Evolutionary conservation across 1,140 invertebrate species (phyloP), one percentile per base, ranked within the genome.

Genomic region (Tribolium castaneum): DNA sequence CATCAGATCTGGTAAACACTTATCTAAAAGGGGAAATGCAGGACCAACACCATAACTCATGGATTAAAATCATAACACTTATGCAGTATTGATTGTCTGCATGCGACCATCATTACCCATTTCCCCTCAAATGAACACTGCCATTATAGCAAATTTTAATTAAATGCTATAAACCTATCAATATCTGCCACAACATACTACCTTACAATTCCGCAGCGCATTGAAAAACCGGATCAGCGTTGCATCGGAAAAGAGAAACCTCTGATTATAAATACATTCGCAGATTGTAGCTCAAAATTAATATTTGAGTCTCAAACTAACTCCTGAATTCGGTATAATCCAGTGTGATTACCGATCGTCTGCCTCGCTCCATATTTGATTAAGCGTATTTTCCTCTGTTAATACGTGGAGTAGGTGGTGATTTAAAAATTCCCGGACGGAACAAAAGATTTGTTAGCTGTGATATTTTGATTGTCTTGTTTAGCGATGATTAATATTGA

Each of bases 1-100:
- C 56, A 82, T 75, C 73, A 39, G 54, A 80, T 80, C 66, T 70
- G 74, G 73, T 76, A 82, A 80, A 80, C 81, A 81, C 78, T 77
- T 80, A 78, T 78, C 52, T 78, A 50, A 78, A 78, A 78, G 66
- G 74, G 45, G 75, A 72, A 79, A 79, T 73, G 22, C 50, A 73
- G 51, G 52, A 39, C 70, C 70, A 49, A 22, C 14, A 66, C 12
- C 59, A 73, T 73, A 73, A 73, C 71, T 54, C 71, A 54, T 16
- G 19, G 50, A 73, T 73, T 73, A 54, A 52, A 30, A 73, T 70
- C 62, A 39, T 70, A 35, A 45, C 62, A 70, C 39, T 70, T 70
- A 35, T 12, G 51, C 39, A 5, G 19, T 12, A 70, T 70, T 30
- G 51, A 52, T 52, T 19, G 51, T 52, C 13, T 52, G 13, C 14